These are phyloP conservation scores for Meleagris gallopavo DNA, from an alignment of 2,113 vertebrate genomes.

Conservation along the genomic window DNA sequence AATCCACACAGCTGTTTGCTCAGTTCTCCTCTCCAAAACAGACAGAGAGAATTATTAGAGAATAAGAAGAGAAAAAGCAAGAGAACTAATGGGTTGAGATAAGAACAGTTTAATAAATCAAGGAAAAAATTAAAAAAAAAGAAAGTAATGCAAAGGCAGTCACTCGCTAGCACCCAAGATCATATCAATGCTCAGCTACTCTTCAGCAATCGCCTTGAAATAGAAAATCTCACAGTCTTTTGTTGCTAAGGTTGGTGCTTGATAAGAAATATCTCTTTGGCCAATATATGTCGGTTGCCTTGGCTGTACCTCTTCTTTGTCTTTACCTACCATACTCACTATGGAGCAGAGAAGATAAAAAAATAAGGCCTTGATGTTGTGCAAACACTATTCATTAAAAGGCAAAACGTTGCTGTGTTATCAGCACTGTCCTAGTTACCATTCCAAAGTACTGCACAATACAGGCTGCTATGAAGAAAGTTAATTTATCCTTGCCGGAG, in stretches of 20 bases:
- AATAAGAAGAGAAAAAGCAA: neutral
- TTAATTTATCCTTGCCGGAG: neutral
- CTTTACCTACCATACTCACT: neutral
- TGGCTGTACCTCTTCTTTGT: neutral
- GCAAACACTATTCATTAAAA: neutral
- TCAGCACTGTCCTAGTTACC: neutral
- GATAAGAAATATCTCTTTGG: neutral
- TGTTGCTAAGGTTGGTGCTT: fast-evolving
- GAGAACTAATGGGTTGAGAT: neutral
- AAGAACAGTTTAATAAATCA: neutral
- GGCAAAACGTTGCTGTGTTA: neutral
- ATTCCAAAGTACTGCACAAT: neutral
- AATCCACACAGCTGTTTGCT: neutral
- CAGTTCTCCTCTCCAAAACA: neutral
- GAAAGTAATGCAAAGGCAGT: neutral
- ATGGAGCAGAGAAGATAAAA: neutral
- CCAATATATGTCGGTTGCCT: neutral
- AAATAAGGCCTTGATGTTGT: neutral
- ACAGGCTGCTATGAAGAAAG: neutral
- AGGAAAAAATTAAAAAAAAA: neutral
- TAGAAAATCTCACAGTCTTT: neutral
- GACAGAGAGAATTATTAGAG: neutral
- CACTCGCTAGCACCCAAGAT: neutral
- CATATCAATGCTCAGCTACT: neutral
- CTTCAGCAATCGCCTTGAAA: neutral